Percentiles rank a stretch among this genome's conserved stretches.
phyloP scores from a whole-genome alignment of 2,113 vertebrate species.

The Neofelis nebulosa region DNA sequence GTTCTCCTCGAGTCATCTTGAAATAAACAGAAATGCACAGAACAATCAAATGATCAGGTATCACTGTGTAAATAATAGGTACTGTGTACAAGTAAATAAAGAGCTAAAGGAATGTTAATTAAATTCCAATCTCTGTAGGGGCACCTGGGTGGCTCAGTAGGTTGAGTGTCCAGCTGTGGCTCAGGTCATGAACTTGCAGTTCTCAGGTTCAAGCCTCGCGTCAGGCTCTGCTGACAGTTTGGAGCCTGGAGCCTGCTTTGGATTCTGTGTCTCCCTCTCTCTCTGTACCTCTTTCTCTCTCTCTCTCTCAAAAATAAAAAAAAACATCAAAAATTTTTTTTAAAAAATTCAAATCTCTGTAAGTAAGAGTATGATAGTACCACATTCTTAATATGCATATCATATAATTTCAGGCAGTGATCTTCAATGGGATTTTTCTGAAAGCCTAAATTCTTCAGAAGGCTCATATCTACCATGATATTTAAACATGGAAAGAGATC shows the following conservation, averaged over 20 bases:
- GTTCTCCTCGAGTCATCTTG: slow-evolving; percentile 92
- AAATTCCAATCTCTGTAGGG: slow-evolving; percentile 39
- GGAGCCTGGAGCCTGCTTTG: no score
- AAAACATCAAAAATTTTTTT: background rate
- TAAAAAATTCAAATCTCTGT: slow-evolving; percentile 45
- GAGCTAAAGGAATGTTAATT: background rate
- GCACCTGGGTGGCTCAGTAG: no score
- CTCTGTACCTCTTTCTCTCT: no score
- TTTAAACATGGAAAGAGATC: background rate
- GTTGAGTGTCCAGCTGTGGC: no score
- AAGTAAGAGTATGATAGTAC: background rate
- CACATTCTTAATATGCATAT: background rate
- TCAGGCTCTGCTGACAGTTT: no score
- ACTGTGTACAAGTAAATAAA: background rate
- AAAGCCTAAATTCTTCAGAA: slow-evolving; percentile 37
- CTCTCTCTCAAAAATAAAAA: no score
- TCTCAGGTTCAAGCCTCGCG: no score
- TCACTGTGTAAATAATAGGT: background rate
- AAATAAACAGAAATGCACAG: slow-evolving; percentile 59
- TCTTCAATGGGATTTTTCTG: background rate
- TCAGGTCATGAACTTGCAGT: no score
- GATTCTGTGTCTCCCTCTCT: no score
- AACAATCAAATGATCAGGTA: slow-evolving; percentile 33
- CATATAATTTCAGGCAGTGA: background rate
- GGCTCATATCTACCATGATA: background rate